Conservation (phyloP, 2,113 vertebrate genomes). For the Sebastes schlegelii region DNA sequence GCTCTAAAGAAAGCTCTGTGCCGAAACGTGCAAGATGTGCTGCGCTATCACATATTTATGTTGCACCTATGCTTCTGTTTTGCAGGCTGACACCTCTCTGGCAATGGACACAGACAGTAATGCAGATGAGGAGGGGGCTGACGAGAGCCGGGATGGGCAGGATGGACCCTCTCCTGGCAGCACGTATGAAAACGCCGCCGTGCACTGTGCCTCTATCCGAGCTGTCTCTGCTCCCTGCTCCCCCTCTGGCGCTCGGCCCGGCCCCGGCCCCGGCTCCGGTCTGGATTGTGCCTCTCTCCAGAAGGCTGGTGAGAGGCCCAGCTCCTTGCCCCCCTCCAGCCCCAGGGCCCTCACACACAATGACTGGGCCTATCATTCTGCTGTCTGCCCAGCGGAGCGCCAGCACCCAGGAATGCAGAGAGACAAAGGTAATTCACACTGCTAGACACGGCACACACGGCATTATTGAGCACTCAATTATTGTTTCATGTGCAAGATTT, state of each 20-base stretch:
- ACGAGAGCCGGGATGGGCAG: slow-evolving; percentile 82
- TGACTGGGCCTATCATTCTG: slow-evolving; percentile 78
- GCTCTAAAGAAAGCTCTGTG: no score
- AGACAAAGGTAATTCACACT: slow-evolving; percentile 78
- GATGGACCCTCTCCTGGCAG: slow-evolving; percentile 64
- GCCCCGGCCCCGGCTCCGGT: slow-evolving; percentile 50
- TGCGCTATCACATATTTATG: no score
- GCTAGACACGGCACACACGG: slow-evolving; percentile 26
- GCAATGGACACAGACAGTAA: slow-evolving; percentile 85
- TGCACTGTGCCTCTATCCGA: slow-evolving; percentile 66
- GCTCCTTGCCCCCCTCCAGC: slow-evolving; percentile 81
- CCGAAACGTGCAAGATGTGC: no score
- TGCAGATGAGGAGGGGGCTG: slow-evolving; percentile 81
- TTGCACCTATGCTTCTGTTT: slow-evolving; percentile 21
- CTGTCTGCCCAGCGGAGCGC: slow-evolving; percentile 73
- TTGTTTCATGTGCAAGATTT: slow-evolving; percentile 44
- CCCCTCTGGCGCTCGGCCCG: slow-evolving; percentile 62
- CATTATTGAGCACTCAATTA: slow-evolving; percentile 33
- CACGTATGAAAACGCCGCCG: slow-evolving; percentile 27
- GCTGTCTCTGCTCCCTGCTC: slow-evolving; percentile 76
- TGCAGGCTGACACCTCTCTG: slow-evolving; percentile 80
- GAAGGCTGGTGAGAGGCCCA: slow-evolving; percentile 76
- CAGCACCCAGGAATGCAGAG: slow-evolving; percentile 77
- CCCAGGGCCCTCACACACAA: slow-evolving; percentile 76
- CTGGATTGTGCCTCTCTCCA: slow-evolving; percentile 67